Base-by-base conservation (phyloP, 2,113 vertebrate genomes). In the Porphyrio hochstetteri region DNA sequence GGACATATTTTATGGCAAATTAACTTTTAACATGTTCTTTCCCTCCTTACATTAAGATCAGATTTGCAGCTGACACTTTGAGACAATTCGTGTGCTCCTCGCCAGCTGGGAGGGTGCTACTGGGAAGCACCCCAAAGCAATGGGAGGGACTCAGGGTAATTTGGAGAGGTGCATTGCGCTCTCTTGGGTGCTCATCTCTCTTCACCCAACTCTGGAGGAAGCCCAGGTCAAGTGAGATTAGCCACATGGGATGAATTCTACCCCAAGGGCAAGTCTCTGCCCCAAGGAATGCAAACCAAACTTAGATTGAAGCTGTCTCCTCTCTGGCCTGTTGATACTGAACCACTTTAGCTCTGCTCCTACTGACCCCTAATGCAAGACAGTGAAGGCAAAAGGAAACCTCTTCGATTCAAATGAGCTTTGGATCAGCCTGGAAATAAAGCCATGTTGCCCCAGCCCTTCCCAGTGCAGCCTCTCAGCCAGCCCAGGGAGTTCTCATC, bases 1-100 rank as follows among this genome's bases (percentile, higher is more conserved):
- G 63, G 81, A 86, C 18, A 28, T 93, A 92, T 86, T 96, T 97
- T 96, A 96, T 92, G 79, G 93, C 68, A 95, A 95, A 97, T 97
- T 95, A 94, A 90, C 91, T 93, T 94, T 48, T 74, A 87, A 92
- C 86, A 15, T 91, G 50, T 93, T 92, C 88, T 89, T 92, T 91
- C 55, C 36, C 36, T 91, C 50, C 75, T 76, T 68, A 36, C 60
- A 74, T 92, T 70, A 86, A 89, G 86, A 91, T 76, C 79, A 10
- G 72, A n/a, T 56, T 92, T 2, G 1, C 48, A 86, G 94, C 44
- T 77, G 89, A 92, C 84, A 70, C 52, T 13, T 13, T 59, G 74
- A 60, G 74, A 2, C 91, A 55, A 61, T 31, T 18, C 21, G 70
- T 13, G 1, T 76, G 63, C 63, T 89, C 38, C 78, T 92, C 67